Base-by-base conservation (phyloP, 2,113 vertebrate species). In the Apistogramma diplotaenia region DNA sequence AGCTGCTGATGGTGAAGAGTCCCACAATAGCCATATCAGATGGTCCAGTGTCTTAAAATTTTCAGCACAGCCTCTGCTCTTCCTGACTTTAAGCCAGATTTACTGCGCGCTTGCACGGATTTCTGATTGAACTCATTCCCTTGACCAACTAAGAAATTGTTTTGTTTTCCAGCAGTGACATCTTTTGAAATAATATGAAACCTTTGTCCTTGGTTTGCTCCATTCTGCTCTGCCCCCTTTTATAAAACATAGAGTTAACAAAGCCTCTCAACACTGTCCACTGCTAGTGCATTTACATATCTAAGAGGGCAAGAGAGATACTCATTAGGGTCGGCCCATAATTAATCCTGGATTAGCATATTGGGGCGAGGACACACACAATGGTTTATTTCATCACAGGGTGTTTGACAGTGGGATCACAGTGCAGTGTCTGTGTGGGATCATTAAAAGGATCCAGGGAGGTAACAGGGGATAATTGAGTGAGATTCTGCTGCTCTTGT, bases 301-400 rank as follows among this genome's bases (percentile, higher is more conserved):
- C 88, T 92, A 61, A 94, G 89, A 87, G 91, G 67, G 76, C 71
- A 3, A 91, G 90, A 87, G 85, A 83, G 86, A 93, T 78, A 78
- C 89, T 93, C 89, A 92, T 92, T 91, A 90, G 83, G 79, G 81
- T 82, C 76, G 85, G 87, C 78, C 90, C 91, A 92, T 92, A 93
- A 93, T 93, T 91, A 93, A 94, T 90, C 88, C 88, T 61, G 92
- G 89, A 93, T 94, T 93, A 92, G 83, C 92, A 94, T 93, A 89
- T 89, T 88, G 84, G 88, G 87, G 76, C 61, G 71, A 93, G 90
- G 90, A 87, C 87, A 89, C 85, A 90, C 83, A 94, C 91, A 94
- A 91, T 93, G 80, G 91, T 90, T 87, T 92, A 79, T 92, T 89
- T 90, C 83, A 92, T 92, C 90, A 90, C 81, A 82, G 86, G 81